Evolutionary conservation across 2,113 vertebrate species (phyloP).

Genomic region (Misgurnus anguillicaudatus): DNA sequence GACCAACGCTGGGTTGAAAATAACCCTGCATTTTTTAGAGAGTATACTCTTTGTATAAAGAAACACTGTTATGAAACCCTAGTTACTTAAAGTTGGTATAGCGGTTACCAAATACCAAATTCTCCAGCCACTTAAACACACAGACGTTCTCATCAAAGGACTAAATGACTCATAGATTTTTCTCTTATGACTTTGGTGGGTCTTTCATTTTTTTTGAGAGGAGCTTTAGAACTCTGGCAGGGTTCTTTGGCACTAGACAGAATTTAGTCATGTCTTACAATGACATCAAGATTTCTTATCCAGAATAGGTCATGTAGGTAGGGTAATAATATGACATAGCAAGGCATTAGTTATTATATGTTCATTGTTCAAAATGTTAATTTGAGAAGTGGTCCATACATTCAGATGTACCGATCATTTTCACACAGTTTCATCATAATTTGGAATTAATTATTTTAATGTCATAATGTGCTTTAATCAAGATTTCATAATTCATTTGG

Average conservation of each 20-base stretch:
- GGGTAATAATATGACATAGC: not conserved
- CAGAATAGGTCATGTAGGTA: not conserved
- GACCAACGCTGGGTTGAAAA: no score
- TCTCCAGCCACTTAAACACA: slow-evolving; percentile 3
- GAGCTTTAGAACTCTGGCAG: not conserved
- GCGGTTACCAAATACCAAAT: not conserved
- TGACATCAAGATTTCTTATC: not conserved
- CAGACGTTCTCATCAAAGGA: slow-evolving; percentile 30
- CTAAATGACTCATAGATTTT: slow-evolving; percentile 58
- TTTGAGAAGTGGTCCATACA: no score
- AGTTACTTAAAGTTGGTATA: not conserved
- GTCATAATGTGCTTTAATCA: not conserved
- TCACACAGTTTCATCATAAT: no score
- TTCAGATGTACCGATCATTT: no score
- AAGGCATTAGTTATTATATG: not conserved
- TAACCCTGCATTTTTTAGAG: no score
- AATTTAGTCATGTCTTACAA: slow-evolving; percentile 14
- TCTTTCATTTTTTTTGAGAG: not conserved
- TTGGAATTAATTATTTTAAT: no score
- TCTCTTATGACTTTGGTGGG: slow-evolving; percentile 51
- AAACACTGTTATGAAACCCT: not conserved
- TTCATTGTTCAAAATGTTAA: no score
- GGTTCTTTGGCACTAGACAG: not conserved
- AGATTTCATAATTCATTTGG: not conserved
- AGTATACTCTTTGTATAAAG: no score